Conservation (phyloP, 2,797 vertebrate species). For the Cuculus canorus region DNA sequence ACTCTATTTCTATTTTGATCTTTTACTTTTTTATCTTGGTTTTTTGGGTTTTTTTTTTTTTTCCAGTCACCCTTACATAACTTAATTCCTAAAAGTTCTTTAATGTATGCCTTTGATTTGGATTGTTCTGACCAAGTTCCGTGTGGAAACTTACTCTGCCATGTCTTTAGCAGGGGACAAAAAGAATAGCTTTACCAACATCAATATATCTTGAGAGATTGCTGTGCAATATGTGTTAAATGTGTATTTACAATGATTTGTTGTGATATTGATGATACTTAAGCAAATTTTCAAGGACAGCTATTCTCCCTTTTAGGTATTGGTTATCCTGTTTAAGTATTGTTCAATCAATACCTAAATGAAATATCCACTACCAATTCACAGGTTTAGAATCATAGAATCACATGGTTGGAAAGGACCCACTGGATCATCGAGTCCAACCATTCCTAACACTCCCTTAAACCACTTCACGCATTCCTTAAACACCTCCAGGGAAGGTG, state of each 20-base stretch:
- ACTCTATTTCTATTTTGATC: background rate
- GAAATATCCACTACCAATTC: background rate
- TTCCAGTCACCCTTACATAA: background rate
- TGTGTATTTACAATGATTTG: background rate
- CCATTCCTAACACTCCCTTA: too few species aligned
- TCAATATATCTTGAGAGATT: background rate
- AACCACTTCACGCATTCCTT: too few species aligned
- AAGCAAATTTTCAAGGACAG: background rate
- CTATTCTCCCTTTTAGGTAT: background rate
- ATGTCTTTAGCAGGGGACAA: background rate
- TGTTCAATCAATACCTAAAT: background rate
- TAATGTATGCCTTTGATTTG: background rate
- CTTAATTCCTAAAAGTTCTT: background rate
- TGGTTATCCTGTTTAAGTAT: background rate
- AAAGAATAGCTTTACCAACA: background rate
- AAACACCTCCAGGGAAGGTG: too few species aligned
- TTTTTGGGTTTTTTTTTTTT: background rate
- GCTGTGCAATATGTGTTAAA: background rate
- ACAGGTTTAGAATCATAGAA: too few species aligned
- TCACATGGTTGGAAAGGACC: too few species aligned
- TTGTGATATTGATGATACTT: background rate
- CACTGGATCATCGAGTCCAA: too few species aligned
- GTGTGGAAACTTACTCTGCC: background rate
- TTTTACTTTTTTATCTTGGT: background rate
- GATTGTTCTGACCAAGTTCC: background rate